Percentiles rank a stretch among this genome's conserved stretches.
Conservation (phyloP, 2,797 vertebrate genomes). For the Dromococcyx pavoninus region DNA sequence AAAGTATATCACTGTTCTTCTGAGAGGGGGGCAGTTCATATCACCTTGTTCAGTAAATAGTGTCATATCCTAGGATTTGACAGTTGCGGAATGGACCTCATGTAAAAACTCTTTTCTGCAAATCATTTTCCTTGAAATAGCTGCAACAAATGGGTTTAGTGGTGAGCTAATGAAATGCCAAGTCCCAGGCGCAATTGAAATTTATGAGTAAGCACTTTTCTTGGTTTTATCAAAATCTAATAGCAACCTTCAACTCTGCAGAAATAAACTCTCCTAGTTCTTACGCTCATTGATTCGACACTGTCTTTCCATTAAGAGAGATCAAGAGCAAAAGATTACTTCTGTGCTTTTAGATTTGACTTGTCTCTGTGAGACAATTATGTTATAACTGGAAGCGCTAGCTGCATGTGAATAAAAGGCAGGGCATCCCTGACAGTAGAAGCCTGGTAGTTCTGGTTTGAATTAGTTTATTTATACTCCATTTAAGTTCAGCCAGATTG, state of each 20-base stretch:
- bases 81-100: not conserved
- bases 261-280: not conserved
- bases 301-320: not conserved
- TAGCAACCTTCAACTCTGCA: not conserved
- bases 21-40: not conserved
- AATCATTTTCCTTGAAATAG: not conserved
- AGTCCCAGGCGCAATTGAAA: not conserved
- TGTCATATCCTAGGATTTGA: not conserved
- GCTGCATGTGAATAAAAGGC: constrained; percentile 1
- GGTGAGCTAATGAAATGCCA: not conserved
- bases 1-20: not conserved
- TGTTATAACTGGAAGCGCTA: not conserved
- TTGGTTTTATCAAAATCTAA: not conserved
- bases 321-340: not conserved
- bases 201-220: constrained; percentile 11
- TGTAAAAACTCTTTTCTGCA: not conserved
- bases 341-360: not conserved
- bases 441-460: constrained; percentile 35
- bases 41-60: not conserved
- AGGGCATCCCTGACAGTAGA: not conserved
- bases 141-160: not conserved
- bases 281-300: not conserved
- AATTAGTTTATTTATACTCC: constrained; percentile 44
- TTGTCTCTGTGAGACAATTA: not conserved
- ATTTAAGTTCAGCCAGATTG: constrained; percentile 45